These are phyloP conservation scores for Tetraodon nigroviridis DNA, from an alignment of 2,113 vertebrate genomes.

Conservation along the genomic window DNA sequence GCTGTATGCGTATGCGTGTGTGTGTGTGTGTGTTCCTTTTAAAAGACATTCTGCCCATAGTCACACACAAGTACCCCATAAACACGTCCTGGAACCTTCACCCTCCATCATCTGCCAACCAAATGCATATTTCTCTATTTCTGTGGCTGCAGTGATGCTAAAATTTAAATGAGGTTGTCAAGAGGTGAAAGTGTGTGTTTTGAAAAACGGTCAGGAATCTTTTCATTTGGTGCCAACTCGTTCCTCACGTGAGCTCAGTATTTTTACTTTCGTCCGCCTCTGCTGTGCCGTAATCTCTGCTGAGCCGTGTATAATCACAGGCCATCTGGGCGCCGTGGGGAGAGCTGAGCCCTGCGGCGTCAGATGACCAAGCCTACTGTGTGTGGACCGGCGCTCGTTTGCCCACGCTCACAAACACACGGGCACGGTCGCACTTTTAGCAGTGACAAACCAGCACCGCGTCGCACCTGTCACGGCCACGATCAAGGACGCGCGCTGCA, in stretches of 20 bases:
- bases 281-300: slow-evolving; percentile 64
- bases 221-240: slow-evolving; percentile 17
- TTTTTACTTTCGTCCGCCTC: slow-evolving; percentile 38
- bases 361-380: slow-evolving; percentile 58
- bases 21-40: slow-evolving; percentile 7
- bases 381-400: slow-evolving; percentile 24
- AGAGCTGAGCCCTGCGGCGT: slow-evolving; percentile 65
- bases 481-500: slow-evolving; percentile 24
- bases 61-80: neutral
- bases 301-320: slow-evolving; percentile 71
- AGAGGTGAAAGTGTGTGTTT: no score
- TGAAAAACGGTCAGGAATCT: no score
- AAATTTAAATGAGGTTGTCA: no score
- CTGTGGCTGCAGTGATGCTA: neutral
- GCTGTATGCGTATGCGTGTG: slow-evolving; percentile 3
- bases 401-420: slow-evolving; percentile 1
- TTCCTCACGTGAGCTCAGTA: slow-evolving; percentile 42
- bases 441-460: slow-evolving; percentile 30
- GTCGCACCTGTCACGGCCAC: slow-evolving; percentile 24
- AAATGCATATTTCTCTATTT: neutral
- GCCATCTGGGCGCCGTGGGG: slow-evolving; percentile 74
- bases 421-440: slow-evolving; percentile 42
- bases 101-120: slow-evolving; percentile 25
- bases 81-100: neutral
- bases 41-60: slow-evolving; percentile 22